Evolutionary conservation across 2,113 vertebrate genomes (phyloP).

Genomic region (Myotis davidii): DNA sequence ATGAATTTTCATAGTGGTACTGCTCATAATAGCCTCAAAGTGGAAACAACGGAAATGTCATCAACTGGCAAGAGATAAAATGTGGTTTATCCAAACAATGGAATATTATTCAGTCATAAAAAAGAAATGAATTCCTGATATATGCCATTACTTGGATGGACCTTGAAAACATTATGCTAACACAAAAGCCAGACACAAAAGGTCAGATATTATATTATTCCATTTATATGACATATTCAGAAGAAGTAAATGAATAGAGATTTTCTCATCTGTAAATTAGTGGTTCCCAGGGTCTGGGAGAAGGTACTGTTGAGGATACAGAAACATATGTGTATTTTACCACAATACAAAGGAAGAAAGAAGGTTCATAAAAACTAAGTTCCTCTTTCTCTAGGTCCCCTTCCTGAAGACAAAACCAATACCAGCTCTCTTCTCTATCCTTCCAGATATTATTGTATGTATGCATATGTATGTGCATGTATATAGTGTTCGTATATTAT

Average conservation of each 20-base stretch:
- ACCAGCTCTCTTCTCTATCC: not conserved
- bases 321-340: not conserved
- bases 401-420: conserved; percentile 28
- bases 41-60: not conserved
- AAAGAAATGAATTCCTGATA: not conserved
- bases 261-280: not conserved
- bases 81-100: not conserved
- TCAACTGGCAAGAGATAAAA: not conserved
- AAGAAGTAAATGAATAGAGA: not conserved
- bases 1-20: not conserved
- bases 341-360: not conserved
- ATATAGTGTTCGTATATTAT: not conserved
- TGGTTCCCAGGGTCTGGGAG: not conserved
- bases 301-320: no score
- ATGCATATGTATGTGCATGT: no score
- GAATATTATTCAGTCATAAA: not conserved
- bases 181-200: not conserved
- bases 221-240: not conserved
- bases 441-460: not conserved
- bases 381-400: not conserved
- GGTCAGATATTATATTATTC: not conserved
- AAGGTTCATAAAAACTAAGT: not conserved
- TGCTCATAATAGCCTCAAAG: not conserved
- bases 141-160: not conserved
- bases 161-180: not conserved